Percentiles rank a stretch among this genome's conserved stretches.
phyloP scores from a whole-genome alignment of 2,113 vertebrate genomes.

The Lagopus muta region DNA sequence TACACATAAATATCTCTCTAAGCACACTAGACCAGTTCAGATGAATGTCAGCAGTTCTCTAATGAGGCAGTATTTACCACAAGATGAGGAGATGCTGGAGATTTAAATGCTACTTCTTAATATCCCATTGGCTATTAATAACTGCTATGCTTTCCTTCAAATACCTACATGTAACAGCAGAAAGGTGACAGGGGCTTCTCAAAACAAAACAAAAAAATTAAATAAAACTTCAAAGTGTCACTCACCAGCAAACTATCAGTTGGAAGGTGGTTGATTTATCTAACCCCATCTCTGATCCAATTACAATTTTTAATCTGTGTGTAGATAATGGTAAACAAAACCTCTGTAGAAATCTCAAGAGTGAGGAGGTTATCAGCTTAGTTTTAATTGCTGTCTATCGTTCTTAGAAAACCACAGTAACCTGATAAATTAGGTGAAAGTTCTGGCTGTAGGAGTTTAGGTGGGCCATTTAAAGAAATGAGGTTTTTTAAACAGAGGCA shows the following conservation, averaged over 20 bases:
- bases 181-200: background rate
- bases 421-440: conserved; percentile 78
- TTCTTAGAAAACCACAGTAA: conserved; percentile 75
- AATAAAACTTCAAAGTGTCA: conserved; percentile 90
- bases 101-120: background rate
- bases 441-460: conserved; percentile 23
- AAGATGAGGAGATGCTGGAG: background rate
- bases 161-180: background rate
- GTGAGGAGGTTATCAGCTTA: conserved; percentile 95
- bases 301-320: conserved; percentile 99
- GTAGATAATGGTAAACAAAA: conserved; percentile 94
- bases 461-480: background rate
- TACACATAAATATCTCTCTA: background rate
- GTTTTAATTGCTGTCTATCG: conserved; percentile 99
- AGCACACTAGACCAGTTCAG: background rate
- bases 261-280: conserved; percentile 84
- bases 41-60: background rate
- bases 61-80: background rate
- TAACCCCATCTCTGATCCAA: conserved; percentile 92
- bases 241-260: conserved; percentile 83
- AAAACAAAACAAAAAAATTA: conserved; percentile 67
- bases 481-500: background rate
- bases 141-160: background rate
- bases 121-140: background rate
- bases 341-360: conserved; percentile 96